These are phyloP conservation scores for Chloroceryle inda DNA, from an alignment of 2,797 vertebrate species.

Conservation along the genomic window DNA sequence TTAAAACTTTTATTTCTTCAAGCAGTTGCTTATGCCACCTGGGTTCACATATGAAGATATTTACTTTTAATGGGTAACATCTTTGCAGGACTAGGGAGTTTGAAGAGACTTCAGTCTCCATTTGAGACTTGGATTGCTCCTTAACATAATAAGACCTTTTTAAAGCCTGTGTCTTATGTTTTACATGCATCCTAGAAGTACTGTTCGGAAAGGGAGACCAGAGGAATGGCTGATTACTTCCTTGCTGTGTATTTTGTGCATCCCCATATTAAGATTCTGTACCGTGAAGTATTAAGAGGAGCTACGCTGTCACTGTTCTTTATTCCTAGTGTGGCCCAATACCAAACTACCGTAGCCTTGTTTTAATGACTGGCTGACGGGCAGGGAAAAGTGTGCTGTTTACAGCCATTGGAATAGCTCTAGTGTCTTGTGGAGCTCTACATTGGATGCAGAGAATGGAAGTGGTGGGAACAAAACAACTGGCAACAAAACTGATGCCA, in stretches of 20 bases:
- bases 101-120: background rate
- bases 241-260: background rate
- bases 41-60: background rate
- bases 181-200: background rate
- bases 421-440: background rate
- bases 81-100: background rate
- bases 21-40: background rate
- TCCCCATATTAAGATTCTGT: background rate
- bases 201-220: background rate
- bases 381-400: background rate
- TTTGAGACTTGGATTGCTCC: background rate
- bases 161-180: background rate
- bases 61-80: background rate
- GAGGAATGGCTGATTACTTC: background rate
- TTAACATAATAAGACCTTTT: background rate
- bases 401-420: background rate
- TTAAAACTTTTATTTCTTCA: background rate
- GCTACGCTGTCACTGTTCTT: background rate
- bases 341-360: background rate
- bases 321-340: background rate
- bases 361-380: background rate
- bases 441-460: background rate
- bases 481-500: background rate
- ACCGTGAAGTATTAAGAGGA: background rate
- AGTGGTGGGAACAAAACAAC: background rate